Percentiles rank a stretch among this genome's conserved stretches.
These are phyloP conservation scores for Otocyon megalotis DNA, from an alignment of 2,113 vertebrate species.

Conservation along the genomic window DNA sequence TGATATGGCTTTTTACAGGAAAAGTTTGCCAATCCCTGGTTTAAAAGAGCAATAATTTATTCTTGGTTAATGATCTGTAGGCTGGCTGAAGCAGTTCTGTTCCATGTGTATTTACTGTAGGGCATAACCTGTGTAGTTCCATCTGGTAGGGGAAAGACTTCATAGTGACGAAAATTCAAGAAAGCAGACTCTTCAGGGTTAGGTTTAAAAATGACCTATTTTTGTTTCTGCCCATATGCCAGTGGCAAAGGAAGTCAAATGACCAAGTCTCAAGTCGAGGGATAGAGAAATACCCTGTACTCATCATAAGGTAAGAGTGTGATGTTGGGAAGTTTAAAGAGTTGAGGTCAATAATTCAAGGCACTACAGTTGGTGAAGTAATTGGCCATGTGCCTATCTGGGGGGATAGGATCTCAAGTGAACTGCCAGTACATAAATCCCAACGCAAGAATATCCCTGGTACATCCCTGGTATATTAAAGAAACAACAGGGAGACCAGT, in stretches of 20 bases:
- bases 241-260: background rate
- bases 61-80: background rate
- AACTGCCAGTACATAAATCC: background rate
- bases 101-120: background rate
- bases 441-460: background rate
- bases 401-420: background rate
- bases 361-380: background rate
- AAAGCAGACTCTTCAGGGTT: background rate
- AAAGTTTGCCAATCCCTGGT: background rate
- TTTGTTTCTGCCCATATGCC: background rate
- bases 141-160: background rate
- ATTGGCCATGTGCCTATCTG: background rate
- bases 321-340: background rate
- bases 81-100: background rate
- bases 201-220: background rate
- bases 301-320: background rate
- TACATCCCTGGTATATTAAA: background rate
- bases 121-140: background rate
- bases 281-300: background rate
- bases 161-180: background rate
- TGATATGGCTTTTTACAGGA: background rate
- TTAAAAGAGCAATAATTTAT: slow-evolving; percentile 10
- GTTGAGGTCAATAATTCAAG: background rate
- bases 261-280: background rate
- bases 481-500: background rate